Evolutionary conservation across 2,888 invertebrate species (phyloP).

Genomic region (Polietes domitor): DNA sequence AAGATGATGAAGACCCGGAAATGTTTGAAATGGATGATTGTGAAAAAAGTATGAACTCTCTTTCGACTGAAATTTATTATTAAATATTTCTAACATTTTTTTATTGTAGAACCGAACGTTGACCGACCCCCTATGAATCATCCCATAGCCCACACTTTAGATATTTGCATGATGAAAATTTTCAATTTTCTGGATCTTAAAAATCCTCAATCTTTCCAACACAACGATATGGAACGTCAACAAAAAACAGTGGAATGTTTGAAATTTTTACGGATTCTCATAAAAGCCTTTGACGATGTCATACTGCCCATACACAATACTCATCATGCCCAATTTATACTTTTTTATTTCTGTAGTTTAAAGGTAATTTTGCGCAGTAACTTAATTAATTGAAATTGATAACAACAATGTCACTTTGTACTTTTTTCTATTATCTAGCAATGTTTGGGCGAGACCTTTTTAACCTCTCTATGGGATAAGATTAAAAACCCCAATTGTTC

Average conservation of each 20-base stretch:
- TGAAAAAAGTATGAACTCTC: conserved; percentile 66
- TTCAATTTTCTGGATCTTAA: conserved; percentile 84
- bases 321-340: conserved; percentile 88
- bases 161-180: conserved; percentile 89
- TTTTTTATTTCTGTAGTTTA: conserved; percentile 88
- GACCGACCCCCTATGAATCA: conserved; percentile 80
- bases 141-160: conserved; percentile 85
- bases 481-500: conserved; percentile 86
- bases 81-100: neutral
- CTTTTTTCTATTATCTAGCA: conserved; percentile 51
- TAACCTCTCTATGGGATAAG: conserved; percentile 88
- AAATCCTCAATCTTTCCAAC: conserved; percentile 66
- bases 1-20: conserved; percentile 73
- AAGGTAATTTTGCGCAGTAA: conserved; percentile 77
- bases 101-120: conserved; percentile 7
- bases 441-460: conserved; percentile 83
- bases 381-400: neutral
- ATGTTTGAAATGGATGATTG: conserved; percentile 78
- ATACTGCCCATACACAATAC: conserved; percentile 92
- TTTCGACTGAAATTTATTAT: neutral
- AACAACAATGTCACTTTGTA: neutral
- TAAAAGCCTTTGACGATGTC: conserved; percentile 89
- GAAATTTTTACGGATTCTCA: conserved; percentile 82
- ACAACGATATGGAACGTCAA: conserved; percentile 80
- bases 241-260: conserved; percentile 80